phyloP scores from a whole-genome alignment of 2,797 vertebrate genomes.

The Poeciliopsis turneri region DNA sequence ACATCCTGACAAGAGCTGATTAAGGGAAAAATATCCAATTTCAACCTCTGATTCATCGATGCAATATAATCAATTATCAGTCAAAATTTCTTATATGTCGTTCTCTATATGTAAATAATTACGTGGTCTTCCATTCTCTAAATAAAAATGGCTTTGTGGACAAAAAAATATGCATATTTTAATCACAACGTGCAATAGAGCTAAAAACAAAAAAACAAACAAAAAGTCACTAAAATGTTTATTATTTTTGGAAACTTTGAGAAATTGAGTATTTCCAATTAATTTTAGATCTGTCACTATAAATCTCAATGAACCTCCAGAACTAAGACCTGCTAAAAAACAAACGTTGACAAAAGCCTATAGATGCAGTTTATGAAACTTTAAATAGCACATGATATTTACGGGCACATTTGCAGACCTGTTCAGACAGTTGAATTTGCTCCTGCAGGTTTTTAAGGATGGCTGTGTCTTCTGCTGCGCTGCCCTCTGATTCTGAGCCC shows the following conservation, averaged over 20 bases:
- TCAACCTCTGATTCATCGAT: background rate
- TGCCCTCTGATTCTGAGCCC: conserved; percentile 59
- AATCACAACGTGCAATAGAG: too few species aligned
- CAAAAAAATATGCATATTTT: background rate
- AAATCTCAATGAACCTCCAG: background rate
- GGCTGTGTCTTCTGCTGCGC: conserved; percentile 75
- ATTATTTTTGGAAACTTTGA: background rate
- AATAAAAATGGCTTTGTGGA: background rate
- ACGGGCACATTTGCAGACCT: conserved; percentile 73
- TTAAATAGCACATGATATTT: background rate
- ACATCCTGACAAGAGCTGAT: background rate
- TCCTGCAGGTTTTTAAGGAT: conserved; percentile 87
- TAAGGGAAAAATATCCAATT: background rate
- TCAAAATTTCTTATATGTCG: background rate
- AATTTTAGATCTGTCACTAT: background rate
- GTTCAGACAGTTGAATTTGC: conserved; percentile 85
- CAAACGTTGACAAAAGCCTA: background rate
- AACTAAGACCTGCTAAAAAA: background rate
- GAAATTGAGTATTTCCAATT: background rate
- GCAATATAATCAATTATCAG: background rate
- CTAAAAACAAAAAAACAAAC: too few species aligned
- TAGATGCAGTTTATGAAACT: background rate
- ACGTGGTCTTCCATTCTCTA: background rate
- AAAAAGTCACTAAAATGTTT: background rate
- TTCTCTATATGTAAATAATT: background rate